These are phyloP conservation scores for Diabrotica balteata DNA, from an alignment of 2,888 invertebrate species.

Conservation along the genomic window DNA sequence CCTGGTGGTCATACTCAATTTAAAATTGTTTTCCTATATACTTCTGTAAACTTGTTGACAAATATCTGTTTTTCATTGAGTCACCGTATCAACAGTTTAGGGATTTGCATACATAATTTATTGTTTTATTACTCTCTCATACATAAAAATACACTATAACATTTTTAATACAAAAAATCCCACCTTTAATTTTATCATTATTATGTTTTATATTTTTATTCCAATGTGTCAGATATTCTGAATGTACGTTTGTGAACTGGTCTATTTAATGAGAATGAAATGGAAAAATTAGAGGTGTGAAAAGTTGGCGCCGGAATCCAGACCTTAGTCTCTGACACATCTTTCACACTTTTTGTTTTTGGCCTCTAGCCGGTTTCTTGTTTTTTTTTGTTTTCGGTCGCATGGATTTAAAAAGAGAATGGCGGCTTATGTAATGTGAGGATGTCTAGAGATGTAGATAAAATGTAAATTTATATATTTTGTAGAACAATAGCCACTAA, in stretches of 20 bases:
- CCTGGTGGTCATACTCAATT: too few relatives aligned
- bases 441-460: neutral
- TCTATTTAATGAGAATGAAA: constrained; percentile 14
- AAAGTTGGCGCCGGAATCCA: constrained; percentile 34
- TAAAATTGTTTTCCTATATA: too few relatives aligned
- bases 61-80: too few relatives aligned
- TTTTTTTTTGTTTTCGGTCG: neutral
- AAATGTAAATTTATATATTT: neutral
- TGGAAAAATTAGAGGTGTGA: constrained; percentile 37
- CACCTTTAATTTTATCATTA: too few relatives aligned
- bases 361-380: constrained; percentile 11
- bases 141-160: too few relatives aligned
- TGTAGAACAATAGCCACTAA: too few relatives aligned
- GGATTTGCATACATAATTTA: too few relatives aligned
- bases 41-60: too few relatives aligned
- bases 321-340: constrained; percentile 18
- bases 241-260: neutral
- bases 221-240: neutral
- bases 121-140: too few relatives aligned
- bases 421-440: neutral
- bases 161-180: too few relatives aligned
- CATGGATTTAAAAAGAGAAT: neutral
- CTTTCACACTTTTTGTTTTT: constrained; percentile 12
- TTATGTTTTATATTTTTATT: neutral
- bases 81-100: too few relatives aligned